These are phyloP conservation scores for Neopipo cinnamomea DNA, from an alignment of 2,113 vertebrate genomes.

Conservation along the genomic window DNA sequence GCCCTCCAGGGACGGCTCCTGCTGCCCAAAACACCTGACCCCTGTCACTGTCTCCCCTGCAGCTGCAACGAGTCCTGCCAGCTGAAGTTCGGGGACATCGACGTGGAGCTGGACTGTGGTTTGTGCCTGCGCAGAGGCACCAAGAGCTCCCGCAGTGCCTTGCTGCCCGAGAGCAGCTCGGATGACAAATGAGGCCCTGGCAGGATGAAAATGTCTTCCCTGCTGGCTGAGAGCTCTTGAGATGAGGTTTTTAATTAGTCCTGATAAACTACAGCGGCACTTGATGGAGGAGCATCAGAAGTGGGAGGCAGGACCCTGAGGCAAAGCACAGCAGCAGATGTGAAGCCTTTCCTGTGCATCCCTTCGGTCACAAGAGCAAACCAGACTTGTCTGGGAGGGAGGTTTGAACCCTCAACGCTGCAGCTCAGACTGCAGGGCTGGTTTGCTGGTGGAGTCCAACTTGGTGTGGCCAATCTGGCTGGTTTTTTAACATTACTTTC, in stretches of 20 bases:
- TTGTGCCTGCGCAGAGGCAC: not conserved
- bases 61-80: slow-evolving; percentile 53
- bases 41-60: not conserved
- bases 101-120: slow-evolving; percentile 56
- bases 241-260: not conserved
- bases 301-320: not conserved
- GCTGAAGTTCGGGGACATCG: not conserved
- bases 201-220: not conserved
- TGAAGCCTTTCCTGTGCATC: accelerated
- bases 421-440: not conserved
- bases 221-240: not conserved
- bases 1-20: not conserved
- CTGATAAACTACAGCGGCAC: not conserved
- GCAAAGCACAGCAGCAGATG: accelerated
- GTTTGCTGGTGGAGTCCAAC: not conserved
- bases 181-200: slow-evolving; percentile 29
- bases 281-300: not conserved
- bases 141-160: not conserved
- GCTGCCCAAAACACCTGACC: not conserved
- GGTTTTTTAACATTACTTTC: accelerated
- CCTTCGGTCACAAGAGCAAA: not conserved
- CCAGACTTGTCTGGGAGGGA: not conserved
- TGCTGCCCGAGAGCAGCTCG: not conserved
- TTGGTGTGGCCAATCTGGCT: no score
- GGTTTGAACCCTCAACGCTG: not conserved